Percentiles rank a stretch among this genome's conserved stretches.
Conservation (phyloP, 2,797 vertebrate genomes). For the Geotrypetes seraphini region DNA sequence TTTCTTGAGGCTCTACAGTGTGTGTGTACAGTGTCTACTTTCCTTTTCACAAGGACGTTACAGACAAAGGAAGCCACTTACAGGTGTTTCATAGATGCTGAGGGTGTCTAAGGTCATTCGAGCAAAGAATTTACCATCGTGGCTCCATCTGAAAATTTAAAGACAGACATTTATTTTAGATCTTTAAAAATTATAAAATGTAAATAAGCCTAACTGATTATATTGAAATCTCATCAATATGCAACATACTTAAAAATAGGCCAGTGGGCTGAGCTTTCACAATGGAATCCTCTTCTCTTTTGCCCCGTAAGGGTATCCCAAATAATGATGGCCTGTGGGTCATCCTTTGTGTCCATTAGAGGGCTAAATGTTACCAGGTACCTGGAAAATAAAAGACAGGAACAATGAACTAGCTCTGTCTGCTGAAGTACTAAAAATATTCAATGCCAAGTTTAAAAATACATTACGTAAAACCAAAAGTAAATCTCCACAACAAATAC, state of each 20-base stretch:
- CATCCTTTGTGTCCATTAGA: constrained; percentile 91
- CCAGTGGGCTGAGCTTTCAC: constrained; percentile 96
- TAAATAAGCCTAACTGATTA: too few relatives aligned
- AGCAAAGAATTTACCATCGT: constrained; percentile 95
- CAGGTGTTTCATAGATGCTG: constrained; percentile 95
- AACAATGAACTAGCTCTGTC: neutral
- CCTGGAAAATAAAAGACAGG: constrained; percentile 36
- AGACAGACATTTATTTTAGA: neutral
- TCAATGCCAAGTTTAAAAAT: too few relatives aligned
- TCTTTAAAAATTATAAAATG: neutral
- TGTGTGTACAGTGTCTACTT: neutral
- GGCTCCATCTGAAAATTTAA: constrained; percentile 75
- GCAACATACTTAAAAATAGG: constrained; percentile 91
- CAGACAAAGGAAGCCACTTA: constrained; percentile 48
- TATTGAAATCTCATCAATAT: fast-evolving
- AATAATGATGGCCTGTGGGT: constrained; percentile 96
- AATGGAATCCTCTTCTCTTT: constrained; percentile 96
- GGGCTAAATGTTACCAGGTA: constrained; percentile 95
- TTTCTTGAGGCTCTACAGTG: neutral
- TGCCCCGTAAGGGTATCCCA: constrained; percentile 96
- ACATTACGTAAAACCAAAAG: too few relatives aligned
- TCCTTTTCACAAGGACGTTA: too few relatives aligned
- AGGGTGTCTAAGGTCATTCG: constrained; percentile 90
- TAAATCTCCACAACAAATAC: too few relatives aligned
- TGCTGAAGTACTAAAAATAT: too few relatives aligned